These are phyloP conservation scores for Tachina fera DNA, from an alignment of 2,888 invertebrate species.

Conservation along the genomic window DNA sequence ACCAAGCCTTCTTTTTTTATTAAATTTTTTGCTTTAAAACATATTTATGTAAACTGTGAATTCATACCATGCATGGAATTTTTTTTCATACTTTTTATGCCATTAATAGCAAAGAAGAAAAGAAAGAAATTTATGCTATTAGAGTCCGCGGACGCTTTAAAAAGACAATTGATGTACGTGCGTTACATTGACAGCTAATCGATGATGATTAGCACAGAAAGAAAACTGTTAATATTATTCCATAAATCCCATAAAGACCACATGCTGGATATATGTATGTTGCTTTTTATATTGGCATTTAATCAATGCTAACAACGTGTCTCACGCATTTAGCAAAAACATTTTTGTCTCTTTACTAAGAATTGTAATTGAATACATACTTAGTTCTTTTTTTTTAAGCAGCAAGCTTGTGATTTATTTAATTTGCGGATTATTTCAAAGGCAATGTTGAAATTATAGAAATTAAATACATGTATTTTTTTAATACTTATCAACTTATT, in stretches of 20 bases:
- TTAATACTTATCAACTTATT: no score
- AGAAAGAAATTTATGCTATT: background rate
- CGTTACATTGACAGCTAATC: constrained; percentile 25
- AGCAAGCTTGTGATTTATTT: background rate
- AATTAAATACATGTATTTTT: background rate
- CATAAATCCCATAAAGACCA: constrained; percentile 28
- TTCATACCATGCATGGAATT: background rate
- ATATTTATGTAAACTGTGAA: background rate
- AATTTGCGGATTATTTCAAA: background rate
- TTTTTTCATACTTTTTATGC: background rate
- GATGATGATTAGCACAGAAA: constrained; percentile 17
- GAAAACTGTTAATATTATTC: constrained; percentile 10
- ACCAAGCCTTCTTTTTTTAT: background rate
- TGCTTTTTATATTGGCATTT: constrained; percentile 12
- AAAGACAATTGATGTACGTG: constrained; percentile 10
- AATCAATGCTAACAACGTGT: constrained; percentile 21
- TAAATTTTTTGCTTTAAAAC: background rate
- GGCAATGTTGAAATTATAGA: background rate
- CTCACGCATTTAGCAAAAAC: constrained; percentile 6
- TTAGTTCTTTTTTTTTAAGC: background rate
- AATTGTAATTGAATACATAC: background rate
- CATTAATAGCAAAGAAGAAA: background rate
- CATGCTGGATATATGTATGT: background rate
- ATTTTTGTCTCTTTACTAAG: background rate
- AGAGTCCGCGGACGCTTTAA: background rate